phyloP scores from a whole-genome alignment of 2,797 vertebrate genomes.

The Apogon talboti region DNA sequence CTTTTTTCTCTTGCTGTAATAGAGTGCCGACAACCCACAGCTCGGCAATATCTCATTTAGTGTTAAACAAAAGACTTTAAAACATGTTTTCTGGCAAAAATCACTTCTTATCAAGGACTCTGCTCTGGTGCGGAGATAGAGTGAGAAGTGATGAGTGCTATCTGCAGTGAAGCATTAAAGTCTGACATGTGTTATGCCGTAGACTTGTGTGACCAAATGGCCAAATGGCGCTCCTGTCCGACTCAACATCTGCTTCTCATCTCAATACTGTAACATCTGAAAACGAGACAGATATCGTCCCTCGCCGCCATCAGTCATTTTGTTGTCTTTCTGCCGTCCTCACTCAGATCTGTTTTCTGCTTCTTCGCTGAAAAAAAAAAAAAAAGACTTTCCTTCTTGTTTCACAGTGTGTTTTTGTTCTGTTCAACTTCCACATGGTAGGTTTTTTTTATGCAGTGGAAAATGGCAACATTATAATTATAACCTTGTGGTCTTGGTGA shows the following conservation, averaged over 20 bases:
- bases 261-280: constrained; percentile 60
- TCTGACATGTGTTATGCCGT: constrained; percentile 57
- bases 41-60: constrained; percentile 33
- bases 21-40: constrained; percentile 40
- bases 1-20: constrained; percentile 28
- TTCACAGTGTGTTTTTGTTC: constrained; percentile 43
- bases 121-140: constrained; percentile 32
- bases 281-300: constrained; percentile 40
- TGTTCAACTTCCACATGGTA: constrained; percentile 30
- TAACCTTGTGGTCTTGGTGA: constrained; percentile 45
- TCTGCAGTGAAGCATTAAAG: constrained; percentile 53
- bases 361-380: constrained; percentile 40
- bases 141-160: constrained; percentile 57
- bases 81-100: constrained; percentile 27
- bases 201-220: constrained; percentile 60
- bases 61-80: constrained; percentile 49
- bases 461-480: constrained; percentile 55
- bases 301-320: constrained; percentile 47
- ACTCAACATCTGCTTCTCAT: constrained; percentile 75
- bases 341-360: constrained; percentile 31
- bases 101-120: constrained; percentile 46
- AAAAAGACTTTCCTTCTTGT: constrained; percentile 37
- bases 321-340: constrained; percentile 52
- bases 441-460: constrained; percentile 34
- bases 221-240: constrained; percentile 47